Evolutionary conservation across 2,113 vertebrate species (phyloP), one percentile per base, ranked within the genome.

Genomic region (Otocyon megalotis): DNA sequence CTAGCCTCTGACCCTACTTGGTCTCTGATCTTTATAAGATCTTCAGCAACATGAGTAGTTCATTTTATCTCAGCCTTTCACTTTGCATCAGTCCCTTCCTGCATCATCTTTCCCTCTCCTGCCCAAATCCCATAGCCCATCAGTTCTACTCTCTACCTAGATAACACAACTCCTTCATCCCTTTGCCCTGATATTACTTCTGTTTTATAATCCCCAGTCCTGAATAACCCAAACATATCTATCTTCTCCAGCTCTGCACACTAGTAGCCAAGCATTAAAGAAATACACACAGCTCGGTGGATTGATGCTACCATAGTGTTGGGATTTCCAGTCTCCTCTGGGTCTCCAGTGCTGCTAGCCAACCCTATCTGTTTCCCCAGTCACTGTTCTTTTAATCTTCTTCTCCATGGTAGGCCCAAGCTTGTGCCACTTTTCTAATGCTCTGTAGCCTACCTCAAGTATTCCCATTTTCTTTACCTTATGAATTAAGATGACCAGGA

Each of bases 1-100:
- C 53, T 53, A 88, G 30, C 9, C 65, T 54, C 86, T 67, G 76
- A 90, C 14, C 15, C 32, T 80, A 26, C 16, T 20, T 76, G 5
- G 63, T 96, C 62, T 95, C 88, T 83, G 26, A 95, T n/a, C 32
- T 65, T 77, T 54, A 28, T 50, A 71, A 82, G 43, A 24, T 86
- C 58, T 89, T 56, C 54, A 48, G 54, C 50, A 69, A 53, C 7
- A 35, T 50, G 53, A 76, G 5, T 9, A 43, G 5, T 65, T 32
- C 8, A 20, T 65, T 87, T 32, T 35, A n/a, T n/a, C 30, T 53
- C n/a, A 85, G 20, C 32, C 32, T 77, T 96, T 63, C 50, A 58
- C 32, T 62, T 65, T 58, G 22, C 24, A 22, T 24, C 24, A 35
- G 15, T 30, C 53, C 20, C 69, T 91, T 85, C 30, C 53, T 76